Percentiles rank a stretch among this genome's conserved stretches.
Evolutionary conservation across 2,113 vertebrate species (phyloP).

Genomic region (Miniopterus natalensis): DNA sequence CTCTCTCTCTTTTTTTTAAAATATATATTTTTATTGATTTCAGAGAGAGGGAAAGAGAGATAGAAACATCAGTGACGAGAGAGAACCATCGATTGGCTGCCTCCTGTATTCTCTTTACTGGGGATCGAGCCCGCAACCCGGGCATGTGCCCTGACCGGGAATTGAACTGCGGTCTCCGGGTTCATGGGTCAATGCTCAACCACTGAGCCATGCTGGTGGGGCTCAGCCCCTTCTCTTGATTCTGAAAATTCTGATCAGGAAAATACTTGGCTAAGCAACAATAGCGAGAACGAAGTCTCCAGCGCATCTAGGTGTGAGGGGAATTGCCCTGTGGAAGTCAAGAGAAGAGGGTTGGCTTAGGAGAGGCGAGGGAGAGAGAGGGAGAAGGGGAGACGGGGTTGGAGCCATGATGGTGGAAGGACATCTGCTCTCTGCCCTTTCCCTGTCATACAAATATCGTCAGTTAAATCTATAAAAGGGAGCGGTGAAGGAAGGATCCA

Average conservation of each 20-base stretch:
- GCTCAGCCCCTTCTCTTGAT: neutral
- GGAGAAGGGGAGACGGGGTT: neutral
- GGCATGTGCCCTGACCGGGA: too few species aligned
- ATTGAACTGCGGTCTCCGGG: too few species aligned
- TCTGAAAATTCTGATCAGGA: neutral
- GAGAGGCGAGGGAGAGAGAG: neutral
- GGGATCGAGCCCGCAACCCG: too few species aligned
- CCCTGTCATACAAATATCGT: neutral
- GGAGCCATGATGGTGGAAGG: neutral
- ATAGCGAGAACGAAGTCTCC: neutral
- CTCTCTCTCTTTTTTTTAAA: too few species aligned
- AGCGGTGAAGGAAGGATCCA: neutral
- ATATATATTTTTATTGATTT: too few species aligned
- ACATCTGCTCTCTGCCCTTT: neutral
- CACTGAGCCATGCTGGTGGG: too few species aligned
- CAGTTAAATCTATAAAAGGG: neutral
- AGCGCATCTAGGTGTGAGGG: neutral
- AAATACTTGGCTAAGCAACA: neutral
- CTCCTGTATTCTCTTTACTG: too few species aligned
- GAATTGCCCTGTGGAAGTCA: neutral
- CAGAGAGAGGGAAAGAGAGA: too few species aligned
- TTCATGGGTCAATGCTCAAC: too few species aligned
- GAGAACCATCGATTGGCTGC: too few species aligned
- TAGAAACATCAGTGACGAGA: too few species aligned
- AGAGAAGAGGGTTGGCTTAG: neutral